Percentiles rank a stretch among this genome's conserved stretches.
Evolutionary conservation across 2,113 vertebrate genomes (phyloP).

Genomic region (Bolborhynchus lineola): DNA sequence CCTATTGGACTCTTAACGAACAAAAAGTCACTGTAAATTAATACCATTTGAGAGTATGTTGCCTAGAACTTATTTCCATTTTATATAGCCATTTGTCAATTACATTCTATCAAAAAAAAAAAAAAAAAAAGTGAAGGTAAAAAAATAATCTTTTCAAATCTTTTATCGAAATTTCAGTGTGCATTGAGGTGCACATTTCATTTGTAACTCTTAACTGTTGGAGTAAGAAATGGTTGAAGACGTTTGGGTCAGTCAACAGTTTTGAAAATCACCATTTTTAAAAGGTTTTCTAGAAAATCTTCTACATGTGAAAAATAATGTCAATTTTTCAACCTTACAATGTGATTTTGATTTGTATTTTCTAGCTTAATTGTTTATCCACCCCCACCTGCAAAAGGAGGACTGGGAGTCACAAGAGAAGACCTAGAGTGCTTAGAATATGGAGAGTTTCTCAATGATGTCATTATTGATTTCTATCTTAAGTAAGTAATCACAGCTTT

Average conservation of each 20-base stretch:
- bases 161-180: not conserved
- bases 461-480: constrained; percentile 99
- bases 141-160: not conserved
- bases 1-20: not conserved
- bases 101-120: not conserved
- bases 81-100: not conserved
- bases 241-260: not conserved
- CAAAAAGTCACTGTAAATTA: not conserved
- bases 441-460: constrained; percentile 96
- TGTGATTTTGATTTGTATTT: constrained; percentile 14
- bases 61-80: not conserved
- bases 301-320: not conserved
- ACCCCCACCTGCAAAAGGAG: constrained; percentile 91
- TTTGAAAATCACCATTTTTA: not conserved
- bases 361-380: constrained; percentile 94
- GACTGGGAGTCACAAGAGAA: constrained; percentile 92
- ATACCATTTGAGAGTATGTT: not conserved
- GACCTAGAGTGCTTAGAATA: constrained; percentile 93
- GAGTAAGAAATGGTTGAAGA: not conserved
- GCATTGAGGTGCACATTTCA: not conserved
- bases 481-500: constrained; percentile 80
- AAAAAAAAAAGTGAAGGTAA: not conserved
- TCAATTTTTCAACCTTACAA: not conserved
- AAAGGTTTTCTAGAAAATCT: not conserved
- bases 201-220: not conserved